Base-by-base conservation (phyloP, 2,888 invertebrate genomes). In the Rosalia funebris region DNA sequence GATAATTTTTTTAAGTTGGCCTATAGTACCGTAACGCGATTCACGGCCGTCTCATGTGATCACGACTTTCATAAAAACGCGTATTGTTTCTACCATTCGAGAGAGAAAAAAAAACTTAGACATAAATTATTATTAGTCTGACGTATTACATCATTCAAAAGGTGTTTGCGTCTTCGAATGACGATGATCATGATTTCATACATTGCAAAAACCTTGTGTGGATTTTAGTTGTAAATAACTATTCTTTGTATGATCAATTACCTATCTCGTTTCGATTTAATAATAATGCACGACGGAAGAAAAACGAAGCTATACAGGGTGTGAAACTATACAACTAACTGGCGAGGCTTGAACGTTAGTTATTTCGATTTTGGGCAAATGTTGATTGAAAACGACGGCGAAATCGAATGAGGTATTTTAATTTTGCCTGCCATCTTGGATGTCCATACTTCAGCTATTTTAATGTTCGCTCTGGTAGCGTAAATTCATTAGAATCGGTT, bases 201-300 rank as follows among this genome's bases (percentile, higher is more conserved):
- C 39, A 37, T 12, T 45, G 25, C 12, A 31, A 31, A 15, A 31
- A 25, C 50, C 50, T 50, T 50, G 50, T 50, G 50, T 39, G 14
- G 39, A 50, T 50, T 50, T 50, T 50, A 48, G 50, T 50, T 48
- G 14, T 50, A 36, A 50, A 50, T 50, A 50, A 50, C 39, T 50
- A 50, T 17, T 14, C 14, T 19, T 45, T 45, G 25, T 50, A 50
- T 16, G 15, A 25, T 31, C 39, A 25, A 39, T 50, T 50, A 50
- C 25, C 36, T 50, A 50, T 41, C 39, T 39, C 50, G 39, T 50
- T 16, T 31, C 19, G 2, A 25, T 25, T 14, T 50, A 14, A 39
- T 39, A 50, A 50, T 50, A 39, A 25, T 25, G 7, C 25, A n/a
- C n/a, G n/a, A n/a, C n/a, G n/a, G n/a, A n/a, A n/a, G n/a, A n/a